A percentile compares a stretch with the other conserved stretches of the same genome.
Evolutionary conservation across 1,140 invertebrate genomes (phyloP).

Genomic region (Amphibalanus amphitrite): DNA sequence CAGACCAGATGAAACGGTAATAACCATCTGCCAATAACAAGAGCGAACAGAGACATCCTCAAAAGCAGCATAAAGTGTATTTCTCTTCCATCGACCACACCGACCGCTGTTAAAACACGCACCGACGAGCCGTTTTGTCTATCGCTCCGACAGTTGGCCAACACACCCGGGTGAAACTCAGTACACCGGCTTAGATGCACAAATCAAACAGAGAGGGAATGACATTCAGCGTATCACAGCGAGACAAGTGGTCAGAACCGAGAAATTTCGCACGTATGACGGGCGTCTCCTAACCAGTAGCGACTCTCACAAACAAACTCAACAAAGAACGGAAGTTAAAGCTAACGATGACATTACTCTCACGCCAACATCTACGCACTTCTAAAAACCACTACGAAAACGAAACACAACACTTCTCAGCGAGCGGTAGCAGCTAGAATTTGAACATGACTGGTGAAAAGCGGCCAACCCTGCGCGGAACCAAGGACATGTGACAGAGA

Average conservation of each 20-base stretch:
- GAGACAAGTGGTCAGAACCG: neutral
- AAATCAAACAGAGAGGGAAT: neutral
- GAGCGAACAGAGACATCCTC: too few species aligned
- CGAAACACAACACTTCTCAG: neutral
- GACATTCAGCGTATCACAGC: neutral
- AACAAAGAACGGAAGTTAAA: neutral
- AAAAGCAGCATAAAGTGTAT: neutral
- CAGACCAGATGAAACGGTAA: too few species aligned
- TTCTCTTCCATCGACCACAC: neutral
- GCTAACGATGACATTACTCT: neutral
- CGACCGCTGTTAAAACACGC: neutral
- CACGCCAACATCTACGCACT: neutral
- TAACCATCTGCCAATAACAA: too few species aligned
- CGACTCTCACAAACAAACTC: neutral
- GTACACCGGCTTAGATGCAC: too few species aligned
- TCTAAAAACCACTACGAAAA: neutral
- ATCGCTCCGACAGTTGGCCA: too few species aligned
- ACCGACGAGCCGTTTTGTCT: neutral
- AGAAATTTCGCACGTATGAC: neutral
- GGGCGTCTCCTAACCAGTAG: neutral
- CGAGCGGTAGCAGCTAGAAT: too few species aligned
- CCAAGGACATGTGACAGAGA: neutral
- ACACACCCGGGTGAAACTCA: neutral
- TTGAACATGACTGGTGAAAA: neutral
- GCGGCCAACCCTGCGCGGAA: neutral